Base-by-base conservation (phyloP, 2,888 invertebrate genomes). In the Drosophila prostipennis region DNA sequence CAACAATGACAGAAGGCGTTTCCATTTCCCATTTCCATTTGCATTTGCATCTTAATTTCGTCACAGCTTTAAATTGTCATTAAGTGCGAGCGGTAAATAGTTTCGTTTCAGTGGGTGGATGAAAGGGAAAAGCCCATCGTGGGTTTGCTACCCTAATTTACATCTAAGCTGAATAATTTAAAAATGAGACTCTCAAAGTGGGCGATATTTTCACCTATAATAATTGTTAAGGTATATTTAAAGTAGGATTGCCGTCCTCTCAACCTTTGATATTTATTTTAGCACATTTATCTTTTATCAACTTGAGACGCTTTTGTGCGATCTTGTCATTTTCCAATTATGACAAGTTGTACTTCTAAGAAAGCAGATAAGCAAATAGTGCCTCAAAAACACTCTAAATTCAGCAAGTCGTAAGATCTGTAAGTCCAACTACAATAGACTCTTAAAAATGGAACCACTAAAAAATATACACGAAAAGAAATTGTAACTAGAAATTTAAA, bases 21-120 rank as follows among this genome's bases (percentile, higher is more conserved):
- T 71, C 46, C 64, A 49, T 45, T 70, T 70, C 54, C 16, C 51
- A 65, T 64, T 67, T 19, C 19, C 49, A 72, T 71, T 72, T 61
- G 3, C 40, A 55, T 72, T 72, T 55, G 26, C 36, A 53, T 51
- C 46, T 36, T 34, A n/a, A 52, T 63, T 63, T 72, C 55, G 64
- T 63, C 72, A 63, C 46, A 56, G 37, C 16, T 16, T 19, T 16
- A 56, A 71, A 56, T 19, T 57, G 39, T n/a, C 29, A 13, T 57
- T 43, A 59, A 16, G 16, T 43, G 16, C 16, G 36, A 10, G 7
- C 13, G 14, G 36, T 16, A 65, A 65, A 65, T 10, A 51, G 63
- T 51, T 42, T 54, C 36, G 36, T 19, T 39, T 34, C 11, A 29
- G 46, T 32, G 40, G 58, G 61, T 49, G 39, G 46, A 23, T 23